Percentiles rank a stretch among this genome's conserved stretches.
These are phyloP conservation scores for Channallabes apus DNA, from an alignment of 2,797 vertebrate species.

Conservation along the genomic window DNA sequence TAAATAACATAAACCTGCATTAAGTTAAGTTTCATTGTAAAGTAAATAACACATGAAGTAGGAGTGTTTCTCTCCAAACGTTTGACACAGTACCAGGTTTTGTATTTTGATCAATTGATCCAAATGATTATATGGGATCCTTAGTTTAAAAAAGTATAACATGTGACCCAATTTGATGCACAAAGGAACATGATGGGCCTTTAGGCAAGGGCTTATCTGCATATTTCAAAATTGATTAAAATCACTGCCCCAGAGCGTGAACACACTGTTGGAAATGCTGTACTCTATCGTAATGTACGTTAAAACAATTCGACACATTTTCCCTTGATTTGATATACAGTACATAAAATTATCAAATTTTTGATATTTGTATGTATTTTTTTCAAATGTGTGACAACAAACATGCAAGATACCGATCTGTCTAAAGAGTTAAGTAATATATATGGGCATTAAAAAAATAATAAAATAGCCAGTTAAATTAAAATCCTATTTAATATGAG, in stretches of 20 bases:
- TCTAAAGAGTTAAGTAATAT: not conserved
- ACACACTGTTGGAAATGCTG: slow-evolving; percentile 56
- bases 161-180: slow-evolving; percentile 35
- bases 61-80: not conserved
- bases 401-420: not conserved
- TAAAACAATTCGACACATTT: not conserved
- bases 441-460: not conserved
- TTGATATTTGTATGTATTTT: not conserved
- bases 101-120: not conserved
- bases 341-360: not conserved
- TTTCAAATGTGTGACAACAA: not conserved
- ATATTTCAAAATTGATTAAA: slow-evolving; percentile 55
- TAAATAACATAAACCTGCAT: not conserved
- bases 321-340: not conserved
- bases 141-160: not conserved
- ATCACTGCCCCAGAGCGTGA: slow-evolving; percentile 63
- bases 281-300: slow-evolving; percentile 30
- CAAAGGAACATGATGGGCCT: slow-evolving; percentile 23
- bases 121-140: not conserved
- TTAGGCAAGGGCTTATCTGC: slow-evolving; percentile 47
- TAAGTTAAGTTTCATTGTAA: not conserved
- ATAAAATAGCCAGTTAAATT: slow-evolving; percentile 9
- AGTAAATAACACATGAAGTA: not conserved
- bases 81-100: not conserved
- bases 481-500: not conserved